Conservation (phyloP, 2,888 invertebrate genomes). For the Beris morrisii region DNA sequence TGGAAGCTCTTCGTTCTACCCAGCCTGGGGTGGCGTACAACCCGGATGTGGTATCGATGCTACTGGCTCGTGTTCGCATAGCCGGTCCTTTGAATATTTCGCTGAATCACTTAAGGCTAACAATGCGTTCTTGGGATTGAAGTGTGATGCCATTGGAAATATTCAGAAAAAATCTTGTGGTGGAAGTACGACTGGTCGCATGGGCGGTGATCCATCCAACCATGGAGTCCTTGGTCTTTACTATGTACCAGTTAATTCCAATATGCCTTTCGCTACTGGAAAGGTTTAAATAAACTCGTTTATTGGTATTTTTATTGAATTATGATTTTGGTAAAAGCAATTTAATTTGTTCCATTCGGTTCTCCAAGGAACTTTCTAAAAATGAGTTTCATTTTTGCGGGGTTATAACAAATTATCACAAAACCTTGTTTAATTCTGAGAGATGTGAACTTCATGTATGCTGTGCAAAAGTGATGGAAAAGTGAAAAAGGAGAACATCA, state of each 20-base stretch:
- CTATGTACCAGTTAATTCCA: constrained; percentile 14
- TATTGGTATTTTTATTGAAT: no score
- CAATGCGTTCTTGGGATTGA: constrained; percentile 47
- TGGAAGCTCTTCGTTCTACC: constrained; percentile 59
- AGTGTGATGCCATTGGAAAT: constrained; percentile 48
- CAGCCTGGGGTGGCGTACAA: constrained; percentile 60
- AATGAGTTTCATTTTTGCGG: no score
- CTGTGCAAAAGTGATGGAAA: no score
- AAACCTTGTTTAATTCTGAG: no score
- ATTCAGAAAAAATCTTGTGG: neutral
- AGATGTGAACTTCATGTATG: no score
- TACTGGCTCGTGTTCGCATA: constrained; percentile 55
- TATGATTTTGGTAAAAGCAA: no score
- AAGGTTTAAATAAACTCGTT: no score
- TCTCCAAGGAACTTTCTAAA: no score
- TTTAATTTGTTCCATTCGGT: no score
- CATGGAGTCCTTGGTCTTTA: constrained; percentile 3
- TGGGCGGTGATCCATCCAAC: constrained; percentile 22
- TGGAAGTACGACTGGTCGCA: neutral
- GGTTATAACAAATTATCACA: no score
- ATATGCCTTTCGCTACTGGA: constrained; percentile 13
- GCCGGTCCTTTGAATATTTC: constrained; percentile 54
- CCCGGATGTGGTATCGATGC: constrained; percentile 55
- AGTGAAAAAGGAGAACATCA: no score
- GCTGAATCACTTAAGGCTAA: constrained; percentile 53